Percentiles rank a stretch among this genome's conserved stretches.
Conservation (phyloP, 2,113 vertebrate genomes). For the Nothobranchius kuhntae region DNA sequence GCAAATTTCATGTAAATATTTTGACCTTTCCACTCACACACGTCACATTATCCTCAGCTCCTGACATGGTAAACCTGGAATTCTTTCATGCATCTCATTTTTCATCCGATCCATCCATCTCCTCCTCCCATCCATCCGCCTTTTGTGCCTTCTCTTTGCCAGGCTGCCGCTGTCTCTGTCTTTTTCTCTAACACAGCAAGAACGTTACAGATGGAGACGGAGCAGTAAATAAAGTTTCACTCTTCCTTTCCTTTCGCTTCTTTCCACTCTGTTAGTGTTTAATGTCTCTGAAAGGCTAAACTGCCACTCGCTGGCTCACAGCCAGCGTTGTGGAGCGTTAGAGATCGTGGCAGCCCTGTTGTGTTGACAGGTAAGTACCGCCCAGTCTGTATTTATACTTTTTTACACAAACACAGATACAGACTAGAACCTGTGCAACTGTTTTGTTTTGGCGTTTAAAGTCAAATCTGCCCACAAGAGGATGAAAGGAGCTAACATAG, state of each 20-base stretch:
- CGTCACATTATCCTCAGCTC: constrained; percentile 28
- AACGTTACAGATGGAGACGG: constrained; percentile 68
- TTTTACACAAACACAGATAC: constrained; percentile 11
- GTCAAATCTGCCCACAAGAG: constrained; percentile 18
- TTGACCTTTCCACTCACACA: constrained; percentile 21
- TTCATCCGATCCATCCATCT: constrained; percentile 55
- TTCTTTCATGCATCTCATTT: constrained; percentile 51
- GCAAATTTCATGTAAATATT: constrained; percentile 24
- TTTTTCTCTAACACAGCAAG: constrained; percentile 54
- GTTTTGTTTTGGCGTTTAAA: constrained; percentile 18
- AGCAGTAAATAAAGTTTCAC: constrained; percentile 64
- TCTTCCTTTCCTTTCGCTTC: constrained; percentile 60
- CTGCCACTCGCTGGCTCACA: constrained; percentile 52
- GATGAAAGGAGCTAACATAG: constrained; percentile 32
- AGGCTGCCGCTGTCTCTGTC: constrained; percentile 33
- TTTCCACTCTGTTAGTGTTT: constrained; percentile 63
- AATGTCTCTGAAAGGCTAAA: constrained; percentile 64
- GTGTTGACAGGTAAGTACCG: constrained; percentile 63
- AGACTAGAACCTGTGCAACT: constrained; percentile 2
- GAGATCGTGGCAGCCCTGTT: constrained; percentile 42
- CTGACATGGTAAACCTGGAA: constrained; percentile 35
- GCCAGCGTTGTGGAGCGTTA: constrained; percentile 51
- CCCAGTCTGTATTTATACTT: constrained; percentile 35
- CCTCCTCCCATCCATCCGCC: constrained; percentile 29
- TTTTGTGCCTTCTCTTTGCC: constrained; percentile 62